Base-by-base conservation (phyloP, 1,140 invertebrate species). In the Euschistus heros region DNA sequence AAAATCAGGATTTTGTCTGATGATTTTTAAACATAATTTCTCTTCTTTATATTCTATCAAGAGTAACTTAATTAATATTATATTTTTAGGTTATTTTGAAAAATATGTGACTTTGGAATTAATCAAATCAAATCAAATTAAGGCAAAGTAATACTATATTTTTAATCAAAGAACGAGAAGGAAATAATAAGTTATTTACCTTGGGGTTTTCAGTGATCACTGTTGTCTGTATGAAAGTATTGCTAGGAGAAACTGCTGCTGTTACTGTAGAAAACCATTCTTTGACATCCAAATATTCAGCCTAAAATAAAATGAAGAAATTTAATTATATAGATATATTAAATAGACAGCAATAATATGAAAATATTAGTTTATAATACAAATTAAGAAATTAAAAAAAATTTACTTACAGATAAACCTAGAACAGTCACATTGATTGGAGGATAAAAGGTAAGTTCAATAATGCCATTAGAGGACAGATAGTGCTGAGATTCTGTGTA, bases 231-330 rank as follows among this genome's bases (percentile, higher is more conserved):
- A 96, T 79, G 71, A 84, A 93, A 57, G 83, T 84, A 33, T 86
- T 85, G 69, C 83, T 85, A 0, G 82, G 80, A 6, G 87, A 87
- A 66, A 86, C 80, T 2, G 88, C 85, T 55, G 85, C 80, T 68
- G 84, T 83, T 6, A 92, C 83, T n/a, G 86, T 84, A 6, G 88
- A 84, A 67, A 92, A 86, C 76, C 87, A 84, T 72, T 89, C 86
- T 69, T 86, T 83, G n/a, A 88, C 76, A 69, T 84, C 85, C 61
- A 84, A 72, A 71, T 86, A 88, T 68, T 83, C 77, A 0, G 84
- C 84, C 86, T 88, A 69, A 62, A 73, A 71, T 61, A 69, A 65
- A 55, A 61, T 57, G 4, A 3, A 37, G 33, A 37, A 37, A 42
- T 33, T 5, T 10, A 6, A 20, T 52, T 30, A 47, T 2, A 37